Evolutionary conservation across 2,113 vertebrate genomes (phyloP), one percentile per base, ranked within the genome.

Genomic region (Colius striatus): DNA sequence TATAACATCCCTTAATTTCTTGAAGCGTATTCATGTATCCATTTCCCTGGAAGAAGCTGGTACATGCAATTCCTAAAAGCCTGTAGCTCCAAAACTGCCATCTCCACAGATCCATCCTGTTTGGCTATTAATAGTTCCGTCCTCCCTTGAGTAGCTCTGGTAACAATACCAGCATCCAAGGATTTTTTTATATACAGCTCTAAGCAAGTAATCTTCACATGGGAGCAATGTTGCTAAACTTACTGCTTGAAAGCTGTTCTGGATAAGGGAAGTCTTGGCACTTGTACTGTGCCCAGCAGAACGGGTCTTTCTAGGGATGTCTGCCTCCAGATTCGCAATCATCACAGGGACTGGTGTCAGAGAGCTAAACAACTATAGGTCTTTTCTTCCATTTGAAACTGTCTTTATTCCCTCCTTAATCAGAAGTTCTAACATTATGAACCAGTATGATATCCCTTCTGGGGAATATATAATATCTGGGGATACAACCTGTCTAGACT

Each of bases 1-100:
- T 90, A 75, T 78, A 71, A 75, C 41, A 43, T 54, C 48, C 57
- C 43, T 90, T 94, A 58, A 94, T 74, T 55, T 95, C n/a, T 90
- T 84, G 73, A 89, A 91, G 36, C 34, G 11, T 53, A 78, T 75
- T 89, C 66, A 26, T 61, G 45, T 75, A 51, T 76, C 58, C 21
- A 4, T 90, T 80, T 89, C 51, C 84, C n/a, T 72, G 41, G 67
- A 93, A 92, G 57, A 75, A 85, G 68, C 36, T n/a, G 19, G 57
- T 68, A 82, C 54, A 43, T 17, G 34, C 41, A 36, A 25, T 73
- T 90, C 53, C 36, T 76, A 84, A 84, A 89, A 91, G 19, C 75
- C 17, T 83, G 13, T 58, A 84, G 36, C 79, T 92, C 83, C 50
- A 34, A 87, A 91, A 60, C 22, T 29, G 36, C 50, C 1, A 0